Base-by-base conservation (phyloP, 2,888 invertebrate genomes). In the Metalampra italica region DNA sequence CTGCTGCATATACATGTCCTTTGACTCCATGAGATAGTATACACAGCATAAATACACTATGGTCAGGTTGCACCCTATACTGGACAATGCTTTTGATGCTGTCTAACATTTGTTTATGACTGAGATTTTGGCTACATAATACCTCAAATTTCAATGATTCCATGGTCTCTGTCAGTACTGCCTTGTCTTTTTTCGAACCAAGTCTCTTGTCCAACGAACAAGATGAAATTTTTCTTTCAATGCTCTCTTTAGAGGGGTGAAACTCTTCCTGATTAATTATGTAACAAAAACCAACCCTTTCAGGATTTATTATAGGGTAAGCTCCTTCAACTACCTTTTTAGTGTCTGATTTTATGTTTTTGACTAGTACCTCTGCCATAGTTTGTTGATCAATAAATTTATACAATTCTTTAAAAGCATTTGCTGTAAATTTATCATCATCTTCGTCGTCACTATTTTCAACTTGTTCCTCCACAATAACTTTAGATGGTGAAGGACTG, bases 201-300 rank as follows among this genome's bases (percentile, higher is more conserved):
- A 64, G 50, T 30, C 88, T 66, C 46, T 66, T 72, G 0, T 64
- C 63, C 22, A 86, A 58, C 30, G 56, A 48, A 46, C 55, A 60
- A 36, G 47, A 53, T 38, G 68, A 56, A 7, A 54, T 57, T 15
- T 56, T 51, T 41, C 60, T 57, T 51, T 77, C 67, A 45, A 86
- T 76, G 49, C 81, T 87, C 42, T 70, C 53, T 47, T 68, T 81
- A 12, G 86, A 81, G 39, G 82, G 77, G 55, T 83, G 65, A 61
- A 88, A 88, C 29, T 75, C 69, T 63, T 85, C 85, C 60, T 85
- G 82, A 60, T 88, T 89, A 51, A 89, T 81, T 44, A 89, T 82
- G 34, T 81, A 72, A 57, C 88, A 88, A 7, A 87, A 57, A 34
- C 89, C 89, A 52, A 86, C 53, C 53, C 74, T 72, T 9, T 75